Conservation (phyloP, 2,797 vertebrate genomes). For the Eleutherodactylus coqui region DNA sequence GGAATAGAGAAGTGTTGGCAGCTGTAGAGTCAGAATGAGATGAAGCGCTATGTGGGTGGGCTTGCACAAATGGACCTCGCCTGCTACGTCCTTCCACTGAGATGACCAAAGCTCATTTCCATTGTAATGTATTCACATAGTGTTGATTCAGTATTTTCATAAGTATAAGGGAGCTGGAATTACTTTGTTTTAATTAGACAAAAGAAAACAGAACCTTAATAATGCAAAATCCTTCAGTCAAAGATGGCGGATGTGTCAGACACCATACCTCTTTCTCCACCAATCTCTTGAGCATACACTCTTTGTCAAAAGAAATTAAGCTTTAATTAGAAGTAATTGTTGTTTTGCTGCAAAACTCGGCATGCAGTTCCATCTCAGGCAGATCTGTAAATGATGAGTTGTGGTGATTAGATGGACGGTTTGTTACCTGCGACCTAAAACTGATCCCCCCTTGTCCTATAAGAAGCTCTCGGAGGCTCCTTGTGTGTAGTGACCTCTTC, state of each 20-base stretch:
- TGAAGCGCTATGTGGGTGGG: slow-evolving; percentile 55
- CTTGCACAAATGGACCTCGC: slow-evolving; percentile 43
- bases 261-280: background rate
- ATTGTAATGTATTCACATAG: slow-evolving; percentile 50
- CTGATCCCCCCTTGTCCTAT: too few species aligned
- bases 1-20: slow-evolving; percentile 57
- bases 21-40: slow-evolving; percentile 46
- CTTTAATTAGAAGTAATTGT: background rate
- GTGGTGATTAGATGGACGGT: too few species aligned
- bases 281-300: background rate
- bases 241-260: slow-evolving; percentile 11
- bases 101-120: slow-evolving; percentile 50
- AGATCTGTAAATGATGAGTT: too few species aligned
- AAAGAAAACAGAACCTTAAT: slow-evolving; percentile 50
- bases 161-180: background rate
- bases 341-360: too few species aligned
- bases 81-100: slow-evolving; percentile 27
- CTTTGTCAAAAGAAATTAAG: background rate
- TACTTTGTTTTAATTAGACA: slow-evolving; percentile 8
- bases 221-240: background rate
- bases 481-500: too few species aligned
- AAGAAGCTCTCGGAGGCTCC: too few species aligned
- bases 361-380: too few species aligned
- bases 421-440: too few species aligned
- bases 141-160: slow-evolving; percentile 32